A percentile compares a stretch with the other conserved stretches of the same genome.
These are phyloP conservation scores for Engystomops pustulosus DNA, from an alignment of 2,113 vertebrate species.

Conservation along the genomic window DNA sequence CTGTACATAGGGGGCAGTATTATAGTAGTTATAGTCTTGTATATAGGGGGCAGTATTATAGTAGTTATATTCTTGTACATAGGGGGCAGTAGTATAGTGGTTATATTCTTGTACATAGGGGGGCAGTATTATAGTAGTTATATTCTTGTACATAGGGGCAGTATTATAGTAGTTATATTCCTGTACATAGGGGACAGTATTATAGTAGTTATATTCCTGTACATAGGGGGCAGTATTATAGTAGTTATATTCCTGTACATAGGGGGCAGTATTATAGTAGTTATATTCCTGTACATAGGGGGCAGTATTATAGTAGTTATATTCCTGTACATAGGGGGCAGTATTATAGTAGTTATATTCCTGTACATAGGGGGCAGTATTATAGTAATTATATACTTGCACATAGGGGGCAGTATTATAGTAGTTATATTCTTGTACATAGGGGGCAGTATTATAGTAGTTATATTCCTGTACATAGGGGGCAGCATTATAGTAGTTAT, in stretches of 20 bases:
- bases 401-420: conserved; percentile 1
- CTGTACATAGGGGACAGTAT: neutral
- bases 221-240: neutral
- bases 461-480: neutral
- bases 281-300: neutral
- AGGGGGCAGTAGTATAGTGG: neutral
- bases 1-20: too few relatives aligned
- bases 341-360: conserved; percentile 4
- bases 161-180: conserved; percentile 12
- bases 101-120: neutral
- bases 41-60: too few relatives aligned
- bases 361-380: neutral
- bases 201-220: conserved; percentile 12
- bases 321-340: neutral
- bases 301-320: neutral
- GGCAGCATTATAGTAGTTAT: neutral
- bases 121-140: conserved; percentile 3
- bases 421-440: conserved; percentile 13
- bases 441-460: conserved; percentile 1
- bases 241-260: conserved; percentile 4
- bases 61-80: too few relatives aligned
- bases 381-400: neutral
- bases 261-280: neutral
- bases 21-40: too few relatives aligned
- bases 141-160: neutral